phyloP scores from a whole-genome alignment of 2,797 vertebrate species.

The Epinephelus malabaricus region DNA sequence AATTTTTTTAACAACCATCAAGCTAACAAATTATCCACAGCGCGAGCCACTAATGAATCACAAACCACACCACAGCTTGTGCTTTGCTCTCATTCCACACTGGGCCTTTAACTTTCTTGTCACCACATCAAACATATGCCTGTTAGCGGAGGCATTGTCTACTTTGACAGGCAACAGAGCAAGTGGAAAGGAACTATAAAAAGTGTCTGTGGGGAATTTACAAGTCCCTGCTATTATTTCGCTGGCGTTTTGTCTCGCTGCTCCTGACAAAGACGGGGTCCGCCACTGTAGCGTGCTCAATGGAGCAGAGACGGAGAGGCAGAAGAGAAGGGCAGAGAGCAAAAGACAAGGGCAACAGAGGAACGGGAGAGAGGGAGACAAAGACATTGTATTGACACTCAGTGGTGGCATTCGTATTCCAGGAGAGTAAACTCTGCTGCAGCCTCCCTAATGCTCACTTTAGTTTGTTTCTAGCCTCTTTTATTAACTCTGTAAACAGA shows the following conservation, averaged over 20 bases:
- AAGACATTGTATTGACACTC: slow-evolving; percentile 56
- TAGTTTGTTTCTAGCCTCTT: slow-evolving; percentile 58
- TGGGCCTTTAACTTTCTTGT: slow-evolving; percentile 45
- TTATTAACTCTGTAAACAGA: slow-evolving; percentile 72
- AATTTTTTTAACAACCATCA: slow-evolving; percentile 1
- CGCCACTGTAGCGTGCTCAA: slow-evolving; percentile 56
- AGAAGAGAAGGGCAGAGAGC: slow-evolving; percentile 46
- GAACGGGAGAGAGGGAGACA: slow-evolving; percentile 18
- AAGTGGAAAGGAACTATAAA: slow-evolving; percentile 69
- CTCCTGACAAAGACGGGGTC: slow-evolving; percentile 60
- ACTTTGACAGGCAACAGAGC: slow-evolving; percentile 66
- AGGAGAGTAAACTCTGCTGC: slow-evolving; percentile 52
- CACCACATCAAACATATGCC: slow-evolving; percentile 50
- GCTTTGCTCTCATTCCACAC: background rate
- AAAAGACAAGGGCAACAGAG: slow-evolving; percentile 52
- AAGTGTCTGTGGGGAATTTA: slow-evolving; percentile 75
- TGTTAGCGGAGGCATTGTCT: slow-evolving; percentile 65
- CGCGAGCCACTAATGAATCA: slow-evolving; percentile 4
- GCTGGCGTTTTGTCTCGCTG: slow-evolving; percentile 62
- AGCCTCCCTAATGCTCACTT: slow-evolving; percentile 59
- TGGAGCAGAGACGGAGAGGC: slow-evolving; percentile 53
- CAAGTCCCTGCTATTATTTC: slow-evolving; percentile 68
- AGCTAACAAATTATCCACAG: slow-evolving; percentile 15
- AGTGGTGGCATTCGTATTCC: slow-evolving; percentile 48
- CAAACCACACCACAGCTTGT: background rate